Conservation (phyloP, 1,140 invertebrate genomes). For the Proctacanthus coquilletti region DNA sequence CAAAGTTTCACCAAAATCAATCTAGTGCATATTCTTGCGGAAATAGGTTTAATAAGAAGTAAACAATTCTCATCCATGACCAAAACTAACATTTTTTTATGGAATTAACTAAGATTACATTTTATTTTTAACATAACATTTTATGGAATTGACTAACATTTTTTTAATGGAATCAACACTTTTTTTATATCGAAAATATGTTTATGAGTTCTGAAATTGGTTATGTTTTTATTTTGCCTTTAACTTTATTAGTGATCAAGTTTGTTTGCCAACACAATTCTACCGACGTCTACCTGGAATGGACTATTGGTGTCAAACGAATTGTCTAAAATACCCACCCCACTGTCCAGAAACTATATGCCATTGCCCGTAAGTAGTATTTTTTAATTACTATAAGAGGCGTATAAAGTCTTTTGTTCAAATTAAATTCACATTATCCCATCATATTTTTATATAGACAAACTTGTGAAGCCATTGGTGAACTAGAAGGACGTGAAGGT, state of each 20-base stretch:
- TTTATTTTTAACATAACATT: too few species aligned
- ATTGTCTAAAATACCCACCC: conserved; percentile 70
- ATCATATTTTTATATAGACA: conserved; percentile 38
- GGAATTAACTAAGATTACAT: too few species aligned
- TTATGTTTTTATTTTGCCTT: too few species aligned
- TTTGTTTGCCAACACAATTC: conserved; percentile 46
- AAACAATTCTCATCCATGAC: too few species aligned
- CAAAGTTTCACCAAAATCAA: too few species aligned
- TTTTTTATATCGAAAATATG: too few species aligned
- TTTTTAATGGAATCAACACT: too few species aligned
- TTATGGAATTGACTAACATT: too few species aligned
- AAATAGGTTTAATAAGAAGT: too few species aligned
- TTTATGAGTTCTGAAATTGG: too few species aligned
- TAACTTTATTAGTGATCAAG: conserved; percentile 45
- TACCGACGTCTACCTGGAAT: conserved; percentile 55
- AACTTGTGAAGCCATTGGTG: conserved; percentile 60
- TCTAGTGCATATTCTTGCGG: too few species aligned
- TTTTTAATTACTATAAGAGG: conserved; percentile 3
- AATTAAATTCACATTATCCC: conserved; percentile 3
- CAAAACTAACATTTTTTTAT: too few species aligned
- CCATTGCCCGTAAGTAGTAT: conserved; percentile 59
- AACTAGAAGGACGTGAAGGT: conserved; percentile 49
- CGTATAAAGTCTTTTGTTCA: background rate
- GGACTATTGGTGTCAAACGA: conserved; percentile 64
- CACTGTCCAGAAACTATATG: conserved; percentile 62